Percentiles rank a stretch among this genome's conserved stretches.
Evolutionary conservation across 2,888 invertebrate genomes (phyloP).

Genomic region (Perizoma flavofasciatum): DNA sequence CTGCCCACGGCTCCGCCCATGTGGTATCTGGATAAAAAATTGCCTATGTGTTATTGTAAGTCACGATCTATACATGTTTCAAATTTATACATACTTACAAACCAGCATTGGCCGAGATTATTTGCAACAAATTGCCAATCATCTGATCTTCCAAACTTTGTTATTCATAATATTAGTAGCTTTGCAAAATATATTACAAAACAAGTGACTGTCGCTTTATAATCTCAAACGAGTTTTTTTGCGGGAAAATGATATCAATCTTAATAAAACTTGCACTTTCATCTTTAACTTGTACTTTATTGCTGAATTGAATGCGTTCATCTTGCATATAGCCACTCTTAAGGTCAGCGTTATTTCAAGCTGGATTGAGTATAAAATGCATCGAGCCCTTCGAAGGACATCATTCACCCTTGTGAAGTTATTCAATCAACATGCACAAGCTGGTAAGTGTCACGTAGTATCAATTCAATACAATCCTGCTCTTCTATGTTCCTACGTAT

Average conservation of each 20-base stretch:
- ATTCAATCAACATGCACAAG: slow-evolving; percentile 49
- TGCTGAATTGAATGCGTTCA: slow-evolving; percentile 6
- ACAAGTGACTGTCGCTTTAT: not conserved
- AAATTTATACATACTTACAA: not conserved
- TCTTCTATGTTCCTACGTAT: too few species aligned
- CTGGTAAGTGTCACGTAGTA: slow-evolving; percentile 50
- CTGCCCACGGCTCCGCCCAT: too few species aligned
- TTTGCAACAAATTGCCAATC: too few species aligned
- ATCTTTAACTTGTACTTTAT: too few species aligned
- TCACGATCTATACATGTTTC: not conserved
- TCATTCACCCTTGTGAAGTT: slow-evolving; percentile 55
- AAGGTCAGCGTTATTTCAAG: slow-evolving; percentile 54
- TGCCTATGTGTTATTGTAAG: too few species aligned
- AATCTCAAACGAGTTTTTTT: too few species aligned
- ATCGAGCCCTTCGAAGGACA: slow-evolving; percentile 46
- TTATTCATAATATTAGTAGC: too few species aligned
- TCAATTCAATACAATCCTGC: too few species aligned
- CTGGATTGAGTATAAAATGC: slow-evolving; percentile 51
- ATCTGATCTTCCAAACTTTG: too few species aligned
- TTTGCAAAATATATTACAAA: not conserved
- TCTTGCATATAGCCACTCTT: slow-evolving; percentile 35
- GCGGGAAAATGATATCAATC: too few species aligned
- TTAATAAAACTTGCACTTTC: not conserved
- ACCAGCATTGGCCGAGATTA: too few species aligned
- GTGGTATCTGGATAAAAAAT: too few species aligned